Percentiles rank a stretch among this genome's conserved stretches.
Evolutionary conservation across 2,888 invertebrate genomes (phyloP).

Genomic region (Drosophila mettleri): DNA sequence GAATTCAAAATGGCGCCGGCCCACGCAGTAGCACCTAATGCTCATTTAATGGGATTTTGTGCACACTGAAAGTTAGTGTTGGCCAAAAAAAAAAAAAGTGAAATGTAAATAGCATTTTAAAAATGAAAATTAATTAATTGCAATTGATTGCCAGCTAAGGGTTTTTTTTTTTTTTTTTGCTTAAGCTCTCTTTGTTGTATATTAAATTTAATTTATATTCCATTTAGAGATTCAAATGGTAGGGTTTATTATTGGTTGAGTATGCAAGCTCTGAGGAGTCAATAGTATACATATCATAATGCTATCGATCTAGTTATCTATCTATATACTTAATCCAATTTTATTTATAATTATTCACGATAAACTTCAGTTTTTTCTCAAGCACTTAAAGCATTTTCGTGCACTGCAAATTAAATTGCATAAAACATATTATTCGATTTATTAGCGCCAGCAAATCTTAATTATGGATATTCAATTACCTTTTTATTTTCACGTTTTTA

Average conservation of each 20-base stretch:
- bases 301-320: too few relatives aligned
- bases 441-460: not conserved
- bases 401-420: not conserved
- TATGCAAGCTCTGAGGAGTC: not conserved
- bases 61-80: conserved; percentile 32
- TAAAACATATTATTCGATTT: not conserved
- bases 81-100: not conserved
- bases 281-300: too few relatives aligned
- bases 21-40: conserved; percentile 37
- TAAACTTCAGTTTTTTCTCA: too few relatives aligned
- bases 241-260: not conserved
- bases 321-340: too few relatives aligned
- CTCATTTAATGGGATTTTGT: conserved; percentile 45
- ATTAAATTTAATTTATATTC: not conserved
- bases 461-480: not conserved
- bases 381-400: too few relatives aligned
- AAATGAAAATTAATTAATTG: conserved; percentile 44
- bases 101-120: conserved; percentile 8
- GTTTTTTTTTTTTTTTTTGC: not conserved
- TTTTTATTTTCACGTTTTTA: not conserved
- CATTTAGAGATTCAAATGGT: not conserved
- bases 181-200: not conserved
- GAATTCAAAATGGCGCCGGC: conserved; percentile 35
- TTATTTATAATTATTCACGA: too few relatives aligned
- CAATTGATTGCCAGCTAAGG: conserved; percentile 34